Evolutionary conservation across 2,888 invertebrate species (phyloP), one percentile per base, ranked within the genome.

Genomic region (Amphipoea lucens): DNA sequence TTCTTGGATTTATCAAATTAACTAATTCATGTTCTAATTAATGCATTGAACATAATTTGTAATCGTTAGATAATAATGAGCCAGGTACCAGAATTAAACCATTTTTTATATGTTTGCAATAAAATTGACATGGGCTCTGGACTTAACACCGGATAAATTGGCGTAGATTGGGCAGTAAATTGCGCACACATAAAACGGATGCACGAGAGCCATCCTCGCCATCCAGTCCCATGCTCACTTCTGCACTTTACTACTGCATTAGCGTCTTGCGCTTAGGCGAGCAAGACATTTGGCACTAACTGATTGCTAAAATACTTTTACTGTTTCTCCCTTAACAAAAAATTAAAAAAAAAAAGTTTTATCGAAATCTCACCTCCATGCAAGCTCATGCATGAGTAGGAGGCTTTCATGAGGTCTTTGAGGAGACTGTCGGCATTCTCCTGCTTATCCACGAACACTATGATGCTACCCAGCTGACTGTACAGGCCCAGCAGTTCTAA

Each of bases 401-500:
- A 99, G 0, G 99, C 99, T 94, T 98, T 99, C 98, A 99, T 99
- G 2, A 99, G 97, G 91, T 99, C 99, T 92, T 99, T 99, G 67
- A 99, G 96, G 40, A 99, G 95, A 51, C 98, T 98, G 93, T 99
- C 99, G 0, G 99, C 99, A 92, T 99, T 98, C 94, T 99, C 99
- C 95, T 99, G 99, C 92, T 99, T 99, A 93, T 99, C 99, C 17
- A 99, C 99, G 95, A 99, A 99, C 54, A 99, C 98, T 88, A 99
- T 98, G 72, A 99, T 98, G 93, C 99, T 99, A 69, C 99, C 99
- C 91, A 98, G 97, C 92, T 99, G 98, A 60, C 99, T 99, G 96
- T 99, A 99, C 72, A 98, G 97, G 0, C 99, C 99, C n/a, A 99
- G 97, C n/a, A 99, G 97, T 94, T 99, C 99, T 17, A 99, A 96